Percentiles rank a stretch among this genome's conserved stretches.
Conservation (phyloP, 2,888 invertebrate species). For the Lepeophtheirus nordmannii region DNA sequence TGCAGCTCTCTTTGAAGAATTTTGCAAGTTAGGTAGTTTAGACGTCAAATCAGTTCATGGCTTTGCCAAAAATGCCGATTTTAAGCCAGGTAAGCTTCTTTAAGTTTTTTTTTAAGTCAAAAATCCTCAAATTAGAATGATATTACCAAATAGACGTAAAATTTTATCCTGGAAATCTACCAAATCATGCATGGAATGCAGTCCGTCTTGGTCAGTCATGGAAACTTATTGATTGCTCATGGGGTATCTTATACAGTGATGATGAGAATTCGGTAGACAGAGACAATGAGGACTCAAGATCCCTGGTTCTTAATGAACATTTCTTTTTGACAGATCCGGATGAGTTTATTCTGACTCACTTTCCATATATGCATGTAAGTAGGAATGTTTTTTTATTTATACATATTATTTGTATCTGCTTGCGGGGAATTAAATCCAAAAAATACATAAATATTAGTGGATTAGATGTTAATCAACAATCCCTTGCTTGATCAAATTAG, state of each 20-base stretch:
- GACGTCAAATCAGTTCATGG: constrained; percentile 31
- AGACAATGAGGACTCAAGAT: not conserved
- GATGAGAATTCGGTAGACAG: not conserved
- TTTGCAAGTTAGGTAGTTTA: constrained; percentile 31
- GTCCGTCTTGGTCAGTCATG: constrained; percentile 32
- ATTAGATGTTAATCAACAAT: not conserved
- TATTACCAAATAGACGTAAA: no score
- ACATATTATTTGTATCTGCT: no score
- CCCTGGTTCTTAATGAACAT: constrained; percentile 29
- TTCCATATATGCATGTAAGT: constrained; percentile 30
- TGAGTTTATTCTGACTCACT: constrained; percentile 31
- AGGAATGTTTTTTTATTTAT: no score
- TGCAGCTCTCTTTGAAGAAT: constrained; percentile 30
- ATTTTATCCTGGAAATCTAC: not conserved
- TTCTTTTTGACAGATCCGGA: constrained; percentile 32
- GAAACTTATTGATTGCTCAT: constrained; percentile 32
- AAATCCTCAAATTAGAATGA: no score
- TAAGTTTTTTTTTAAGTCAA: constrained; percentile 14
- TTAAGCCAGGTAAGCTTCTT: constrained; percentile 24
- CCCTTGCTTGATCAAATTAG: no score
- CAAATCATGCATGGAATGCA: constrained; percentile 31
- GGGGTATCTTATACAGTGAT: constrained; percentile 30
- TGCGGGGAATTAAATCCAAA: no score
- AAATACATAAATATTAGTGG: no score
- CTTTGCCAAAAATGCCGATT: constrained; percentile 31